A percentile compares a stretch with the other conserved stretches of the same genome.
phyloP scores from a whole-genome alignment of 2,888 invertebrate species.

The Melanargia galathea region DNA sequence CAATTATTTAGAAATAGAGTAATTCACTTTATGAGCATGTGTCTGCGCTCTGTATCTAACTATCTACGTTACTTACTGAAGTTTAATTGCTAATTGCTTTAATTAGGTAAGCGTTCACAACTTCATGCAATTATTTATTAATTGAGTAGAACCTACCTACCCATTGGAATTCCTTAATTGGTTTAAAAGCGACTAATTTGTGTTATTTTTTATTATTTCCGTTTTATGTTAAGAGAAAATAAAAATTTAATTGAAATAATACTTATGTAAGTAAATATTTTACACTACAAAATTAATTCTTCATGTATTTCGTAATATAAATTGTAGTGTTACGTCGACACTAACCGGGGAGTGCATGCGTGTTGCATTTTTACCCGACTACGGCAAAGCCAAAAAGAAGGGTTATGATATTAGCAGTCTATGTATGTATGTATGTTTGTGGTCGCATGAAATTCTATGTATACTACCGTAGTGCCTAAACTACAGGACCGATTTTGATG shows the following conservation, averaged over 20 bases:
- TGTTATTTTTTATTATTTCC: conserved; percentile 8
- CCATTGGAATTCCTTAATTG: conserved; percentile 15
- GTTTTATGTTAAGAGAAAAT: conserved; percentile 9
- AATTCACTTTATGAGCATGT: neutral
- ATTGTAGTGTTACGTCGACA: no score
- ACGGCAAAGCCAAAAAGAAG: no score
- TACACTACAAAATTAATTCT: neutral
- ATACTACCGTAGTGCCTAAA: no score
- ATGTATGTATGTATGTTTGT: no score
- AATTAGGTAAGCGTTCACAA: conserved; percentile 3
- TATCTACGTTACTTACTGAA: neutral
- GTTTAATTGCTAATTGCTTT: conserved; percentile 4
- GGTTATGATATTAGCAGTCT: no score
- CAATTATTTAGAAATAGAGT: neutral
- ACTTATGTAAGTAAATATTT: neutral
- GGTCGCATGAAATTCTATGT: no score
- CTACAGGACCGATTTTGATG: no score
- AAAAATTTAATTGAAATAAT: neutral
- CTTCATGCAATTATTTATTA: conserved; percentile 8
- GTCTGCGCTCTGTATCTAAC: neutral
- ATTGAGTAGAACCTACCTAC: neutral
- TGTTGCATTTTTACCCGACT: no score
- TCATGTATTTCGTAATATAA: neutral
- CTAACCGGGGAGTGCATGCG: no score
- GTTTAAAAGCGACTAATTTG: conserved; percentile 10